Evolutionary conservation across 2,113 vertebrate species (phyloP), one percentile per base, ranked within the genome.

Genomic region (Silurus asotus): DNA sequence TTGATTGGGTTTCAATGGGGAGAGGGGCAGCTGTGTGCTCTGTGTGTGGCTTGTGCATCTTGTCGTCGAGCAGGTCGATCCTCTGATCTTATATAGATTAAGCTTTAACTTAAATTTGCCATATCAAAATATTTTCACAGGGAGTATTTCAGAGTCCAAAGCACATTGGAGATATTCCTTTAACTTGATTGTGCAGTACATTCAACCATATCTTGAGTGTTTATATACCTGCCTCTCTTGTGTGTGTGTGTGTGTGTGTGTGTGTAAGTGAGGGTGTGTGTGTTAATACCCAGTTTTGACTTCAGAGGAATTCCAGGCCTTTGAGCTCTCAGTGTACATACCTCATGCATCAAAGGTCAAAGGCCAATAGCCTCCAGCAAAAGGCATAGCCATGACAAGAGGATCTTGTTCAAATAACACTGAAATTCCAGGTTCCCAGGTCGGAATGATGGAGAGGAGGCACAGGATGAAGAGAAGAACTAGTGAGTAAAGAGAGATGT

Each of bases 351-450:
- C 90, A 90, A 90, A 93, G 92, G 95, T 93, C 94, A 95, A 93
- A 95, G 94, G 94, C 93, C 94, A 95, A 90, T 91, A 93, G 93
- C 93, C 95, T 94, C 92, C 92, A 94, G 95, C 94, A 93, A 93
- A 92, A 94, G 91, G 89, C 92, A 94, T 91, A 92, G 92, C 92
- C 94, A 93, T 95, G 94, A 94, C 91, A 94, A 94, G 94, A 92
- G 90, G 89, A 92, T 93, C 93, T 93, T 95, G 93, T 94, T 95
- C 94, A 95, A 95, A 95, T 94, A 95, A 93, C 93, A 92, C 93
- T 93, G 93, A 93, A 92, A 95, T 95, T 94, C 93, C 93, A 94
- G 94, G 93, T 95, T 95, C 92, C 59, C 91, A 88, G 69, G 76
- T 85, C 74, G 15, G 28, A 79, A 80, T 48, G 80, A 67, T 65